A percentile compares a stretch with the other conserved stretches of the same genome.
phyloP scores from a whole-genome alignment of 2,797 vertebrate genomes.

The Vultur gryphus region DNA sequence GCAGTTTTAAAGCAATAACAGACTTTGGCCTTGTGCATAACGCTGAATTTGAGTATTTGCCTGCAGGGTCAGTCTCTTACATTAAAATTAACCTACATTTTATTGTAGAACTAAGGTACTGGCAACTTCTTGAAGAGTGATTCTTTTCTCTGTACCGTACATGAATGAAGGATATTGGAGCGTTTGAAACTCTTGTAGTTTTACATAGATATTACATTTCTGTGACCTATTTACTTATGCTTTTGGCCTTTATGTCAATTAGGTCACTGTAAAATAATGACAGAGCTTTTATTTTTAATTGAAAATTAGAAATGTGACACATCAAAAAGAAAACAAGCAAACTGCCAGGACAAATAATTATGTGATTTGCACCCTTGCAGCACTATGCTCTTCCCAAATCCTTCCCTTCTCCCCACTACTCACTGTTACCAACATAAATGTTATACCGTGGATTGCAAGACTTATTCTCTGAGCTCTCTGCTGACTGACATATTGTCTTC shows the following conservation, averaged over 20 bases:
- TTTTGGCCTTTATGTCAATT: neutral
- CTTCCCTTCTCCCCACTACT: neutral
- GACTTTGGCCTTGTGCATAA: neutral
- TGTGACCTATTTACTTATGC: neutral
- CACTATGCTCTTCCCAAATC: neutral
- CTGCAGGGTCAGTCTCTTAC: neutral
- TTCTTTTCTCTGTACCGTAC: neutral
- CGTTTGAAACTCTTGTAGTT: neutral
- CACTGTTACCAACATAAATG: neutral
- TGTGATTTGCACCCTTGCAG: neutral
- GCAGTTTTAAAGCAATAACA: neutral
- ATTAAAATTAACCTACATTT: neutral
- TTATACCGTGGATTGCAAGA: neutral
- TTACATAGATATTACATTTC: neutral
- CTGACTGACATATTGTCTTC: neutral
- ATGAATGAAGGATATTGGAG: neutral
- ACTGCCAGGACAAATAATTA: neutral
- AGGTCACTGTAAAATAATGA: neutral
- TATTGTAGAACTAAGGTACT: neutral
- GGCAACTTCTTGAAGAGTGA: neutral
- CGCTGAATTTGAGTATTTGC: constrained; percentile 12
- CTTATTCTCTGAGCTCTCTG: neutral
- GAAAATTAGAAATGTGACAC: neutral
- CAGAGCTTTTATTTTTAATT: neutral
- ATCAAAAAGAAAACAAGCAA: neutral